Evolutionary conservation across 2,888 invertebrate species (phyloP).

Genomic region (Drosophila colorata): DNA sequence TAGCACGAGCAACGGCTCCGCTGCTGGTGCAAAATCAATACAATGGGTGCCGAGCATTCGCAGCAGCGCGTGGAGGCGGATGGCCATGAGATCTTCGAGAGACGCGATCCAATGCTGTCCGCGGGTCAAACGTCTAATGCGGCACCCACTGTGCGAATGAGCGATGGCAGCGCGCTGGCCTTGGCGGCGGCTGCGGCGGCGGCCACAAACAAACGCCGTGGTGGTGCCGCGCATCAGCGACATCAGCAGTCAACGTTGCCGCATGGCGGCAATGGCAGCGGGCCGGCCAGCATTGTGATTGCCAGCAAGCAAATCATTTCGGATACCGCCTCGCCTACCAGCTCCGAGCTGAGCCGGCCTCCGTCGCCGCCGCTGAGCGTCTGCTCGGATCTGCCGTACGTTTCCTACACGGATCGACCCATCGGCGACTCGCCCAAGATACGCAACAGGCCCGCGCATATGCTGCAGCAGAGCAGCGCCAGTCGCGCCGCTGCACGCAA

Average conservation of each 20-base stretch:
- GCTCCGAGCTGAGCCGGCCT: constrained; percentile 86
- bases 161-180: constrained; percentile 51
- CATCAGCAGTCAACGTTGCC: constrained; percentile 37
- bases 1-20: neutral
- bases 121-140: constrained; percentile 4
- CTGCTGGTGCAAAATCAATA: constrained; percentile 48
- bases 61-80: constrained; percentile 84
- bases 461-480: constrained; percentile 65
- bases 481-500: constrained; percentile 76
- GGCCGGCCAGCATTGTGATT: constrained; percentile 69
- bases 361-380: constrained; percentile 95
- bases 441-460: constrained; percentile 86
- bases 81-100: constrained; percentile 80
- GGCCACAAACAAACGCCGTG: constrained; percentile 74
- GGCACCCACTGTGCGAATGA: constrained; percentile 24
- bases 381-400: constrained; percentile 95
- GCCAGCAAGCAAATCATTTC: constrained; percentile 69
- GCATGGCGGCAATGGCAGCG: constrained; percentile 15
- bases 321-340: constrained; percentile 79
- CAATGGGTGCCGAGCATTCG: constrained; percentile 89
- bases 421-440: constrained; percentile 96
- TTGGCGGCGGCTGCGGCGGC: constrained; percentile 61
- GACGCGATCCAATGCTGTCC: constrained; percentile 37
- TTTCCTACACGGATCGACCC: constrained; percentile 95
- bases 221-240: constrained; percentile 32